Evolutionary conservation across 2,113 vertebrate genomes (phyloP), one percentile per base, ranked within the genome.

Genomic region (Myotis lucifugus): DNA sequence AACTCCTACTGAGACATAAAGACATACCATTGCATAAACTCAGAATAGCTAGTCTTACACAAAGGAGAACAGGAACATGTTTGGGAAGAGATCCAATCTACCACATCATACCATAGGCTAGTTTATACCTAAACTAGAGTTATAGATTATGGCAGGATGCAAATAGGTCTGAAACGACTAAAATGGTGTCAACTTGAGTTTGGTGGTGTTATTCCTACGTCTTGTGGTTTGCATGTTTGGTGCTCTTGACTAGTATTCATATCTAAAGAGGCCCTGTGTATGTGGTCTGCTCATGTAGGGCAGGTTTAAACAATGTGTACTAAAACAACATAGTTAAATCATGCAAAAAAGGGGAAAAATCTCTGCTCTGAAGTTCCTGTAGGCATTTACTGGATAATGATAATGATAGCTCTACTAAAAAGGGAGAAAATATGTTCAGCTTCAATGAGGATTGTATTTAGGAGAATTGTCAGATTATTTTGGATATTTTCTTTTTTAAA

Each of bases 401-500:
- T 87, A 92, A 79, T 95, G 73, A 85, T 48, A 67, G 12, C 59
- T 88, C 96, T 52, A 46, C 69, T 74, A 66, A 85, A 79, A 83
- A 79, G 37, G 50, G n/a, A 32, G 74, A 72, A 79, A 70, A 81
- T 66, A 61, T 61, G 34, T 88, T 83, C 34, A 56, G 12, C 85
- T 92, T 96, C 59, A 74, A 40, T 73, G 34, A 83, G 37, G 50
- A 83, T 94, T 93, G 40, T 95, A 91, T 90, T 95, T 93, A 90
- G 70, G 83, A 84, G 79, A 82, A 67, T 86, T 91, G 88, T 96
- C 85, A 84, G 88, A 92, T 96, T 70, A 27, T 79, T 92, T 76
- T 82, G 64, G 50, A 54, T 77, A 46, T 90, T 92, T 88, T 54
- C 77, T 59, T 83, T 79, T 93, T 87, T 69, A 85, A 96, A 94